These are phyloP conservation scores for Hesperia comma DNA, from an alignment of 2,888 invertebrate genomes.

Conservation along the genomic window DNA sequence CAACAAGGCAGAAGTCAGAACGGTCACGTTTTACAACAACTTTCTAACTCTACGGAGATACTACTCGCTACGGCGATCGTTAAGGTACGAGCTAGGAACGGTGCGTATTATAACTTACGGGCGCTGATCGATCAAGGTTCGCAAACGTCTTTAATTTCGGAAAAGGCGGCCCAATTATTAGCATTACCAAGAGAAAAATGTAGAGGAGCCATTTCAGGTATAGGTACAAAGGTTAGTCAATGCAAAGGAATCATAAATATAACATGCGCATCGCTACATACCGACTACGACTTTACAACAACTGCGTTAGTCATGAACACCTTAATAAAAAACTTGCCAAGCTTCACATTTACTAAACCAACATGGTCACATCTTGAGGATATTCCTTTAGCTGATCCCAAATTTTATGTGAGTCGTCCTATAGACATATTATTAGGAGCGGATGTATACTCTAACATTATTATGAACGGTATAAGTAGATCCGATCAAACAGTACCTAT, in stretches of 20 bases:
- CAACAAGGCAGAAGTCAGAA: background rate
- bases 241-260: conserved; percentile 17
- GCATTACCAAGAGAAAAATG: conserved; percentile 29
- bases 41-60: conserved; percentile 12
- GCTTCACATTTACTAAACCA: conserved; percentile 26
- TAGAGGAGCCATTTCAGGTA: conserved; percentile 38
- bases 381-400: conserved; percentile 42
- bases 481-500: conserved; percentile 32
- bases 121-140: conserved; percentile 42
- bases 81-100: conserved; percentile 33
- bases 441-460: conserved; percentile 37
- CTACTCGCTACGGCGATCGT: conserved; percentile 29
- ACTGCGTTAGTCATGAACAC: conserved; percentile 20
- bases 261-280: conserved; percentile 11
- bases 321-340: conserved; percentile 3
- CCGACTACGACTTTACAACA: conserved; percentile 21
- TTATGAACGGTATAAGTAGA: conserved; percentile 29
- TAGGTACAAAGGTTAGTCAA: conserved; percentile 26
- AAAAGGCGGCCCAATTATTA: conserved; percentile 39
- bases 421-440: conserved; percentile 40
- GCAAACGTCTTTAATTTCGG: conserved; percentile 40
- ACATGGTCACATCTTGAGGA: conserved; percentile 38
- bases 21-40: background rate
- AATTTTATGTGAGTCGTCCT: conserved; percentile 36
- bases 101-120: conserved; percentile 26